Evolutionary conservation across 2,888 invertebrate species (phyloP).

Genomic region (Cerceris rybyensis): DNA sequence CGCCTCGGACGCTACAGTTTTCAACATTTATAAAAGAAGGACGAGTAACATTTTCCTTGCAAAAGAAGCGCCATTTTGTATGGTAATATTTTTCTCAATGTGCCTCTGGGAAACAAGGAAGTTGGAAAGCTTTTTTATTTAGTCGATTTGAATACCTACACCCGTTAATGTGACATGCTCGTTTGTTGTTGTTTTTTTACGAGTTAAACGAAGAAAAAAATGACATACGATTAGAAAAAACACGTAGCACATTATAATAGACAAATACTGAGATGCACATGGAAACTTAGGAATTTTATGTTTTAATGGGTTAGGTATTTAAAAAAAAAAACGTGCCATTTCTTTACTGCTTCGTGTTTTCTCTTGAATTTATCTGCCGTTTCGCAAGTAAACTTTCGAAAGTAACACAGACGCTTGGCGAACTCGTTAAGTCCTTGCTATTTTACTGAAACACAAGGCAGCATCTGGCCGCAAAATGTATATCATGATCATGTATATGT

Average conservation of each 20-base stretch:
- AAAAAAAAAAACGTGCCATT: slow-evolving; percentile 43
- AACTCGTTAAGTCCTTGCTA: slow-evolving; percentile 18
- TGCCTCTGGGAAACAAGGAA: slow-evolving; percentile 15
- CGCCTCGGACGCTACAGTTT: slow-evolving; percentile 26
- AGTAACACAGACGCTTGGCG: slow-evolving; percentile 31
- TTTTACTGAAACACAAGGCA: slow-evolving; percentile 52
- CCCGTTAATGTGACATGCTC: slow-evolving; percentile 10
- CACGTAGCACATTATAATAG: slow-evolving; percentile 28
- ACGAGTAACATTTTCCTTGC: slow-evolving; percentile 24
- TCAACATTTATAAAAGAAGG: slow-evolving; percentile 50
- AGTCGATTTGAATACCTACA: slow-evolving; percentile 10
- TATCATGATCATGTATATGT: slow-evolving; percentile 53
- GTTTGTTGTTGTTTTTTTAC: background rate
- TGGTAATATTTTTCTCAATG: slow-evolving; percentile 20
- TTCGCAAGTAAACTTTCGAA: slow-evolving; percentile 4
- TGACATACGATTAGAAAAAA: slow-evolving; percentile 21
- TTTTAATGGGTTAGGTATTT: slow-evolving; percentile 32
- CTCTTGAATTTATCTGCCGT: slow-evolving; percentile 16
- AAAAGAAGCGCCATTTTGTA: slow-evolving; percentile 24
- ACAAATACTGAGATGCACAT: slow-evolving; percentile 36
- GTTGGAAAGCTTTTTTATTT: slow-evolving; percentile 5
- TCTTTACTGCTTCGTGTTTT: slow-evolving; percentile 49
- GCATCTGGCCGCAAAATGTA: slow-evolving; percentile 50
- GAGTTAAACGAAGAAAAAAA: slow-evolving; percentile 19
- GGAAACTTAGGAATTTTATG: slow-evolving; percentile 27